phyloP scores from a whole-genome alignment of 1,140 invertebrate species.

The Anthonomus grandis region DNA sequence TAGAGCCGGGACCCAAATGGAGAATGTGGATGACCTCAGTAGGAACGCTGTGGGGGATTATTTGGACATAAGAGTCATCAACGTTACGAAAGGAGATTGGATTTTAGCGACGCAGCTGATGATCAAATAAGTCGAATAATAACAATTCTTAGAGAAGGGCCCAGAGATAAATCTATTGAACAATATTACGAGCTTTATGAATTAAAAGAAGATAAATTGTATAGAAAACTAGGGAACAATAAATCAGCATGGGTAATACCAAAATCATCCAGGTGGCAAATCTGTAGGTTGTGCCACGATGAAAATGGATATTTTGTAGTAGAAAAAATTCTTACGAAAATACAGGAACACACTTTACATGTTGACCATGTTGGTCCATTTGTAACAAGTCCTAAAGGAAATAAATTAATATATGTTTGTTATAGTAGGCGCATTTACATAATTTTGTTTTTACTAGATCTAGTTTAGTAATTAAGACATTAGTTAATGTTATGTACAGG shows the following conservation, averaged over 20 bases:
- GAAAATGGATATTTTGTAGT: constrained; percentile 40
- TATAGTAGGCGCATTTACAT: no score
- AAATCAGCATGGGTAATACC: constrained; percentile 39
- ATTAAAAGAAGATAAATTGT: not conserved
- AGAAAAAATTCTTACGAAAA: constrained; percentile 38
- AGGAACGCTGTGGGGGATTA: not conserved
- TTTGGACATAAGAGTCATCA: not conserved
- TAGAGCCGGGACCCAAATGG: not conserved
- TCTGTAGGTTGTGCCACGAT: constrained; percentile 39
- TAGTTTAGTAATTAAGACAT: no score
- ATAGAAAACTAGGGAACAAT: not conserved
- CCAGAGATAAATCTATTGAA: not conserved
- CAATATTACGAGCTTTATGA: not conserved
- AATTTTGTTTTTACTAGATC: no score
- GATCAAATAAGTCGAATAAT: not conserved
- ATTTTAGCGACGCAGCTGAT: not conserved
- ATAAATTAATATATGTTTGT: no score
- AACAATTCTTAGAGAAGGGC: not conserved
- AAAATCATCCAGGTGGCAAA: constrained; percentile 32
- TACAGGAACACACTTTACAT: constrained; percentile 29
- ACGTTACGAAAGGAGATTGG: not conserved
- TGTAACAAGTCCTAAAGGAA: no score
- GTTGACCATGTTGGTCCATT: no score
- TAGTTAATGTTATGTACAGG: no score
- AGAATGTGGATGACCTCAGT: not conserved